Percentiles rank a stretch among this genome's conserved stretches.
These are phyloP conservation scores for Mormyrus proboscirostris DNA, from an alignment of 2,797 vertebrate species.

Conservation along the genomic window DNA sequence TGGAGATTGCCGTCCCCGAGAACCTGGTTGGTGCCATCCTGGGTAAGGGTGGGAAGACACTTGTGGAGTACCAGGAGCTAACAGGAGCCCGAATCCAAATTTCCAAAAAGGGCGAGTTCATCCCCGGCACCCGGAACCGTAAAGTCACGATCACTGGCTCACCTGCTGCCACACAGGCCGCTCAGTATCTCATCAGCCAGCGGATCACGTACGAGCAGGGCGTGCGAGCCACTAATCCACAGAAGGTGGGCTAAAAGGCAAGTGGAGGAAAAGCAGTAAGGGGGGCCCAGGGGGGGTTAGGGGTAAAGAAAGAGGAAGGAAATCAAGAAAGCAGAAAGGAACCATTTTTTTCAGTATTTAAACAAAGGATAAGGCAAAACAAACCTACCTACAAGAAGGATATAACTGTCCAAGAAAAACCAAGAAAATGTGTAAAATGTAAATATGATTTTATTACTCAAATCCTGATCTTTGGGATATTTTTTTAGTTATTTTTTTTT, in stretches of 20 bases:
- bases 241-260: constrained; percentile 81
- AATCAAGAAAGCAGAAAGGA: constrained; percentile 58
- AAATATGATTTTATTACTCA: constrained; percentile 79
- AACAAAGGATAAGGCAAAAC: constrained; percentile 48
- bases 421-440: constrained; percentile 74
- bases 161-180: constrained; percentile 86
- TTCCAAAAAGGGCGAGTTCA: constrained; percentile 96
- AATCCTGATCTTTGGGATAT: constrained; percentile 64
- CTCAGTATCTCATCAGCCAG: constrained; percentile 96
- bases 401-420: constrained; percentile 59
- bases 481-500: constrained; percentile 57
- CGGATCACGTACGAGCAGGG: constrained; percentile 95
- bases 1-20: constrained; percentile 91
- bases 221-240: constrained; percentile 89
- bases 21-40: constrained; percentile 93
- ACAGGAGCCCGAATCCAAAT: constrained; percentile 95
- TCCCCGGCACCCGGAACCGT: constrained; percentile 93
- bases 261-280: constrained; percentile 46
- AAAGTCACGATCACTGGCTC: constrained; percentile 94
- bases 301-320: constrained; percentile 43
- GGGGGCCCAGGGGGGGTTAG: constrained; percentile 33
- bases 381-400: constrained; percentile 58
- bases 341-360: constrained; percentile 67
- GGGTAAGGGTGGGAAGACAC: constrained; percentile 91
- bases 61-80: constrained; percentile 95